A percentile compares a stretch with the other conserved stretches of the same genome.
Conservation (phyloP, 2,888 invertebrate species). For the Hyposoter didymator region DNA sequence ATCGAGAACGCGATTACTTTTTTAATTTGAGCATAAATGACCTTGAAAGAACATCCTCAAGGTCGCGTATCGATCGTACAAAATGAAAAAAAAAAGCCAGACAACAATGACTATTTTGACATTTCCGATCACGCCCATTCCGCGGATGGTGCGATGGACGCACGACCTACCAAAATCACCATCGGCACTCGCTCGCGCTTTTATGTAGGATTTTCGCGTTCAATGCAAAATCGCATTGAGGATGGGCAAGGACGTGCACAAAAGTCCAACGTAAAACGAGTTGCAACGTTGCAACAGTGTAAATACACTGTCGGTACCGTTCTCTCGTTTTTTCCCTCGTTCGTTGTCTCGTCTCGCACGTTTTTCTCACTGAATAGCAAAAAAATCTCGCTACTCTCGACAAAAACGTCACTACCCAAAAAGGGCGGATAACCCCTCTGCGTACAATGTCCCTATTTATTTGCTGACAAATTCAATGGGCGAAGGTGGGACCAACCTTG, state of each 20-base stretch:
- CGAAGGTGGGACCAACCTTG: slow-evolving; percentile 20
- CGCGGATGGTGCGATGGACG: background rate
- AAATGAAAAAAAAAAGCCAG: no score
- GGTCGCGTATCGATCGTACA: background rate
- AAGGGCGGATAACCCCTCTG: slow-evolving; percentile 73
- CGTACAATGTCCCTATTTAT: slow-evolving; percentile 76
- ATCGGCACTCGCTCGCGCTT: slow-evolving; percentile 7
- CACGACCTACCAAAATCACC: background rate
- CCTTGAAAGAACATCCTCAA: background rate
- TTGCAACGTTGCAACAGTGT: slow-evolving; percentile 17
- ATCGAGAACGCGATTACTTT: background rate
- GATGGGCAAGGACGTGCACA: slow-evolving; percentile 24
- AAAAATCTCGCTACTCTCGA: slow-evolving; percentile 55
- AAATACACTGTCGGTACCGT: slow-evolving; percentile 27
- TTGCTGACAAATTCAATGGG: slow-evolving; percentile 72
- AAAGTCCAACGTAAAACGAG: slow-evolving; percentile 21
- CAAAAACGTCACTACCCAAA: slow-evolving; percentile 68
- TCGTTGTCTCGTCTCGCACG: slow-evolving; percentile 43
- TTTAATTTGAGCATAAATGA: background rate
- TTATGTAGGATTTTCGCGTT: slow-evolving; percentile 14
- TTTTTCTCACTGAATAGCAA: slow-evolving; percentile 62
- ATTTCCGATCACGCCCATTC: background rate
- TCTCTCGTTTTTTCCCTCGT: slow-evolving; percentile 43
- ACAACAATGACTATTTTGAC: background rate
- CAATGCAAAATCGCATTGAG: slow-evolving; percentile 26